Base-by-base conservation (phyloP, 2,113 vertebrate species). In the Osmerus mordax region DNA sequence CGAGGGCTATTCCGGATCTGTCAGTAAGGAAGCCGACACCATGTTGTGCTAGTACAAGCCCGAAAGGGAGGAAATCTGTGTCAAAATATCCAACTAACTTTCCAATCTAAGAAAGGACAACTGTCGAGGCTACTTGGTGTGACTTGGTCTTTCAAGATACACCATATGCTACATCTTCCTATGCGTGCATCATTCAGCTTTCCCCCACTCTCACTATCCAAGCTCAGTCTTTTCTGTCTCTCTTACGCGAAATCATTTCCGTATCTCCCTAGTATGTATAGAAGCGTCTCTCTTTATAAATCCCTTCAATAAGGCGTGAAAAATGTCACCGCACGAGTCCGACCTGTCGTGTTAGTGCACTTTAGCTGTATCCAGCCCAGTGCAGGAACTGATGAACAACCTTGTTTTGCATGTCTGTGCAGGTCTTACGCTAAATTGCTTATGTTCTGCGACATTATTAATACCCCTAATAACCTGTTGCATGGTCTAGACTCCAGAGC, bases 141-240 rank as follows among this genome's bases (percentile, higher is more conserved):
- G 41, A 47, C 41, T 47, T 6, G 32, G 32, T 36, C 32, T 36
- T 36, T 11, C 41, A 47, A 75, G 62, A 71, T 25, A 75, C 65
- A 70, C 0, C 0, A 32, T 51, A n/a, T 36, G 8, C 6, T 32
- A 6, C 9, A 47, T 12, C 2, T 47, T 47, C 41, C 9, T 0
- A 47, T 47, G 32, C 32, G 0, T 36, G 32, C 2, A 28, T 32
- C 2, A 32, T 41, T 41, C 36, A 9, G 0, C 36, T 41, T 7
- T 41, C 32, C 7, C 7, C 36, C 36, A 9, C 36, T 6, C 36
- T 41, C 36, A 41, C 5, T 41, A 9, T 41, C 36, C 36, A 7
- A 41, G 36, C 7, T 41, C 36, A 41, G 36, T 41, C 36, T 41
- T 8, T 2, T 32, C 32, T 32, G 23, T 23, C 23, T 23, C 23